Evolutionary conservation across 2,113 vertebrate species (phyloP).

Genomic region (Stigmatopora nigra): DNA sequence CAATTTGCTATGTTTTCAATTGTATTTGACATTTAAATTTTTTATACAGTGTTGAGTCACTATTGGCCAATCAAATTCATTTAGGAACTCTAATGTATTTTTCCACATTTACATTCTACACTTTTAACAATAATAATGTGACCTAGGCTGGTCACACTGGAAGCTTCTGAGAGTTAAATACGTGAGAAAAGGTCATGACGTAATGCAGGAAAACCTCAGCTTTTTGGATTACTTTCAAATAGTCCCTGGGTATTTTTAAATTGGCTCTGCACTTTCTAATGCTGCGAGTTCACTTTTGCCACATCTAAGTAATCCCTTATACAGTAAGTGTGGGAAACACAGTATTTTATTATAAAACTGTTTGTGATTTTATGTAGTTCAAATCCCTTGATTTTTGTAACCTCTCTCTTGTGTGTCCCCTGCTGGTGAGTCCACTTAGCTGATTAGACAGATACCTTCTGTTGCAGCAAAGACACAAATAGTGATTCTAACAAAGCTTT

Average conservation of each 20-base stretch:
- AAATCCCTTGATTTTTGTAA: no score
- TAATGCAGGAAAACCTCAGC: conserved; percentile 25
- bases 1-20: no score
- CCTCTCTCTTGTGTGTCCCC: neutral
- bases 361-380: no score
- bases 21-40: neutral
- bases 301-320: neutral
- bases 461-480: neutral
- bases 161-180: neutral
- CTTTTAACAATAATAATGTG: no score
- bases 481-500: neutral
- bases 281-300: conserved; percentile 9
- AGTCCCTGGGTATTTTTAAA: conserved; percentile 10
- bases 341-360: no score
- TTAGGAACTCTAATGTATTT: neutral
- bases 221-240: conserved; percentile 35
- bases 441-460: neutral
- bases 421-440: neutral
- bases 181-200: conserved; percentile 9
- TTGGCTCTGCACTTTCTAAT: conserved; percentile 39
- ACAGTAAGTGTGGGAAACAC: neutral
- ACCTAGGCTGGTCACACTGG: neutral
- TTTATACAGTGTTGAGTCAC: neutral
- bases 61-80: neutral
- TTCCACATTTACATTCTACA: no score